These are phyloP conservation scores for Conchocele bisecta DNA, from an alignment of 2,888 invertebrate genomes.

Conservation along the genomic window DNA sequence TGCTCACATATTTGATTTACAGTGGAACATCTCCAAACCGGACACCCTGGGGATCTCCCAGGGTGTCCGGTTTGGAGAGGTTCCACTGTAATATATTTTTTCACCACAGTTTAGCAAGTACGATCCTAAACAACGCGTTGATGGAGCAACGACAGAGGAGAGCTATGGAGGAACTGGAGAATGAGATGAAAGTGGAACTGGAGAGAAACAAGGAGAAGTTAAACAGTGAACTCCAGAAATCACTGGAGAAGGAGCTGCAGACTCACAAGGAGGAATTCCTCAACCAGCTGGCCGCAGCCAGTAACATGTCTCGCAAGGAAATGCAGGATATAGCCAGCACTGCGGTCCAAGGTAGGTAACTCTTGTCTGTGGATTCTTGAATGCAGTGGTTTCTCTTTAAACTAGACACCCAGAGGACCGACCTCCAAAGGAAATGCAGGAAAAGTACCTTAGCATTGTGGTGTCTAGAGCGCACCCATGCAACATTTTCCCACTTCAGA, in stretches of 20 bases:
- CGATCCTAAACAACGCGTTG: slow-evolving; percentile 70
- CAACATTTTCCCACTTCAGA: no score
- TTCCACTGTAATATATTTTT: neutral
- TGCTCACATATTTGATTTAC: neutral
- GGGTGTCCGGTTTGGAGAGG: neutral
- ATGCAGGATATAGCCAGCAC: slow-evolving; percentile 70
- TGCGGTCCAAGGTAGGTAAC: slow-evolving; percentile 62
- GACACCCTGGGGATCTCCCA: no score
- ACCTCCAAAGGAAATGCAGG: no score
- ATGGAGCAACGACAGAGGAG: slow-evolving; percentile 76
- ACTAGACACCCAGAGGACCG: no score
- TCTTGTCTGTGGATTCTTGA: no score
- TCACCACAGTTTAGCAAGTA: slow-evolving; percentile 68
- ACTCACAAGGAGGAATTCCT: slow-evolving; percentile 76
- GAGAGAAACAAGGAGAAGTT: slow-evolving; percentile 76
- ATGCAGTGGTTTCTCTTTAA: no score
- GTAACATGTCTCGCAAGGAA: slow-evolving; percentile 73
- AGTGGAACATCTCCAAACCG: no score
- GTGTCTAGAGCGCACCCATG: no score
- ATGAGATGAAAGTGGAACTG: slow-evolving; percentile 77
- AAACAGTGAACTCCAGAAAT: slow-evolving; percentile 73
- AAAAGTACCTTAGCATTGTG: no score
- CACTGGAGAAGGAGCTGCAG: slow-evolving; percentile 76
- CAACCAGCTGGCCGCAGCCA: slow-evolving; percentile 76
- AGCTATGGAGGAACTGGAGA: slow-evolving; percentile 75